Evolutionary conservation across 64 coral and sea anemone species (phyloP).

Genomic region (Dendrophyllia cribrosa): DNA sequence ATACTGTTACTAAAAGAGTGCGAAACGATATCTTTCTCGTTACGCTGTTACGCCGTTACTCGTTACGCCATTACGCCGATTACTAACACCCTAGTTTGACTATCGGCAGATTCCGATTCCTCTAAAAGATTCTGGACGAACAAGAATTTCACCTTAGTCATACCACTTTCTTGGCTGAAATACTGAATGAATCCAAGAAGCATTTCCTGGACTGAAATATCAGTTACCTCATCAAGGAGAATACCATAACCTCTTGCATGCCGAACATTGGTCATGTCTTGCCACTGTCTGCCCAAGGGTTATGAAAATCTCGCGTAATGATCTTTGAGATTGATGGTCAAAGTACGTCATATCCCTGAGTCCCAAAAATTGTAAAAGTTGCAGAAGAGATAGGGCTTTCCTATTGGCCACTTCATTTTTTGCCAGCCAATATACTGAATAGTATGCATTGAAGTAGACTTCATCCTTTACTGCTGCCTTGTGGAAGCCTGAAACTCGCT

Average conservation of each 20-base stretch:
- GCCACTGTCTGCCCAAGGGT: no score
- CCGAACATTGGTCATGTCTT: no score
- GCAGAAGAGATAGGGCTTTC: not conserved
- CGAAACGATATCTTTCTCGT: no score
- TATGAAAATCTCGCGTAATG: no score
- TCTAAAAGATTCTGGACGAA: not conserved
- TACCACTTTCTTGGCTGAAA: not conserved
- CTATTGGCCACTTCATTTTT: not conserved
- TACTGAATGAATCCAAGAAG: not conserved
- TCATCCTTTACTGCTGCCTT: not conserved
- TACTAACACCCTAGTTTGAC: no score
- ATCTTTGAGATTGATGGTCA: no score
- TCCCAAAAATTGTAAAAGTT: not conserved
- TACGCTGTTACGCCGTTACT: no score
- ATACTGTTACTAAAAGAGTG: no score
- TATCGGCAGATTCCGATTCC: not conserved
- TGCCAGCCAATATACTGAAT: slow-evolving; percentile 4
- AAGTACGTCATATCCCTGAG: no score
- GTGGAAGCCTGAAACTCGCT: not conserved
- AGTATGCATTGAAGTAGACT: not conserved
- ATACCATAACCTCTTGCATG: slow-evolving; percentile 4
- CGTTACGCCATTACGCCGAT: no score
- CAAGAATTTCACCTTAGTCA: not conserved
- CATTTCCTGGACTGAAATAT: not conserved
- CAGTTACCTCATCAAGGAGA: not conserved